A percentile compares a stretch with the other conserved stretches of the same genome.
Evolutionary conservation across 1,140 invertebrate species (phyloP).

Genomic region (Rhagoletis zephyria): DNA sequence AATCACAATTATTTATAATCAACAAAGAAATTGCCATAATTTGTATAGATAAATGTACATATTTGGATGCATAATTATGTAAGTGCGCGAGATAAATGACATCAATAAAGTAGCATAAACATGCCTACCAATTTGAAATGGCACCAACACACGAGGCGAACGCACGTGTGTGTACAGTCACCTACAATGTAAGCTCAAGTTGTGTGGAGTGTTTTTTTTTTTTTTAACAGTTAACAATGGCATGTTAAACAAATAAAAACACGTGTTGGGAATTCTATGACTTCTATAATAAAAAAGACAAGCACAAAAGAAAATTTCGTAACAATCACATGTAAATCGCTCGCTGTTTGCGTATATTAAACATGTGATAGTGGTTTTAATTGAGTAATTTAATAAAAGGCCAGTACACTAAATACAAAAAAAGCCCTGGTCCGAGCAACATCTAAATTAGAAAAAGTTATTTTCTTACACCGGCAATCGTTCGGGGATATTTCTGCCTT

Average conservation of each 20-base stretch:
- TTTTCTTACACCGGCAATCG: too few relatives aligned
- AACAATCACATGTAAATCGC: background rate
- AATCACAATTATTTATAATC: slow-evolving; percentile 47
- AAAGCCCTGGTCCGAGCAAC: too few relatives aligned
- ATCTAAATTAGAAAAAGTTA: too few relatives aligned
- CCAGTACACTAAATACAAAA: background rate
- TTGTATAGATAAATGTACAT: background rate
- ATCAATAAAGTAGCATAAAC: background rate
- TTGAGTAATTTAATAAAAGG: background rate
- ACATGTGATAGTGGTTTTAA: background rate
- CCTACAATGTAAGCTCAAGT: too few relatives aligned
- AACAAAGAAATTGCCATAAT: slow-evolving; percentile 16
- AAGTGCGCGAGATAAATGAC: background rate
- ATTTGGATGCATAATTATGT: background rate
- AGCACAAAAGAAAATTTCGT: background rate
- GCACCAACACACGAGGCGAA: background rate
- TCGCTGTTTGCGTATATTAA: background rate
- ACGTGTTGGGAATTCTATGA: slow-evolving; percentile 13
- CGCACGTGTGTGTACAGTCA: slow-evolving; percentile 27
- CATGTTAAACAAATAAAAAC: background rate
- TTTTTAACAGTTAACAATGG: too few relatives aligned
- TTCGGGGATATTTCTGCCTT: too few relatives aligned
- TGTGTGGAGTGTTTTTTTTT: too few relatives aligned
- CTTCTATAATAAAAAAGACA: background rate
- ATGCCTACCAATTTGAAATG: background rate